Base-by-base conservation (phyloP, 2,888 invertebrate genomes). In the Patella caerulea region DNA sequence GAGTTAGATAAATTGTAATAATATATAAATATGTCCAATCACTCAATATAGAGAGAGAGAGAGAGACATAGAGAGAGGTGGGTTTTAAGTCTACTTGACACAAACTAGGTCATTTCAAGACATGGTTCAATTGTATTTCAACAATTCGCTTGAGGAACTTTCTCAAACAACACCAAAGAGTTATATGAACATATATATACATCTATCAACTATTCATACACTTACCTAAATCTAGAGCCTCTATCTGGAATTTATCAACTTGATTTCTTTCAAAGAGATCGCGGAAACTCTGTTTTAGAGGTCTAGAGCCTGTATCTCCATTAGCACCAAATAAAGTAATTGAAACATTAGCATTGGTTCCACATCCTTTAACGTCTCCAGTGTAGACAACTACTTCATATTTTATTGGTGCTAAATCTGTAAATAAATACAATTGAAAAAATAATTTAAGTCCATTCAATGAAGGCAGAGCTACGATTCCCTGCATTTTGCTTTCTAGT, bases 331-430 rank as follows among this genome's bases (percentile, higher is more conserved):
- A 91, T 17, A 92, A 75, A 17, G 85, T 89, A 73, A 91, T 83
- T 76, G 55, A 83, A n/a, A 92, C 91, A 80, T 92, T 92, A 56
- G 92, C 91, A 82, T 91, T 89, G 19, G 91, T 92, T 19, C 91
- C 91, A 7, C 89, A 88, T 7, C 91, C 87, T 76, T 86, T 86
- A 59, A 86, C 86, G 77, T 91, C 89, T 0, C 91, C 91, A 7
- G 92, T 92, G 56, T 86, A 83, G 3, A 91, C 90, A 9, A 86
- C 78, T 0, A 92, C 83, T 79, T 91, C 89, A 79, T 92, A 92
- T 75, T 90, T 90, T 52, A 92, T 88, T 14, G 86, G 82, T 0
- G 89, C 90, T 72, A 91, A 82, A 79, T 87, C 91, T 91, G 85
- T 34, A 85, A 83, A 72, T 29, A 29, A 5, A 71, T 72, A 52